Evolutionary conservation across 2,888 invertebrate genomes (phyloP).

Genomic region (Trichogramma dendrolimi): DNA sequence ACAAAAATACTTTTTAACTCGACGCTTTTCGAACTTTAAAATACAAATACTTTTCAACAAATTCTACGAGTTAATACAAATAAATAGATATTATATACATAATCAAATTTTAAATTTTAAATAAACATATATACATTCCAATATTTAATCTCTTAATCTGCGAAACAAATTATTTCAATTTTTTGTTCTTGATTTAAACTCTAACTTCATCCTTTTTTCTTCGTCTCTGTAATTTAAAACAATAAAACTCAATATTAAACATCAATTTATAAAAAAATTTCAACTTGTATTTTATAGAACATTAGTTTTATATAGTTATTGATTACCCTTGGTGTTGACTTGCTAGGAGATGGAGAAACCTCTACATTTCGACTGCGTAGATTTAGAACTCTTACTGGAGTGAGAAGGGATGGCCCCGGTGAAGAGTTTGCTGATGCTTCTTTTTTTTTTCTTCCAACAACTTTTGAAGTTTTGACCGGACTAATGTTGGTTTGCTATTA

Average conservation of each 20-base stretch:
- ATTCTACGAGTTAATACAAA: background rate
- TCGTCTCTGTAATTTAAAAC: background rate
- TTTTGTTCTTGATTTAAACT: background rate
- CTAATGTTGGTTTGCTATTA: too few relatives aligned
- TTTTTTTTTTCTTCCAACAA: too few relatives aligned
- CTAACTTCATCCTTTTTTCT: background rate
- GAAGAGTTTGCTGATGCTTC: too few relatives aligned
- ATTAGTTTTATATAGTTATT: background rate
- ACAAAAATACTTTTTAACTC: too few relatives aligned
- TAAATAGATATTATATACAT: background rate
- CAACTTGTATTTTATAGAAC: background rate
- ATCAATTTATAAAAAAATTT: background rate
- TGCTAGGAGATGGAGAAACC: slow-evolving; percentile 14
- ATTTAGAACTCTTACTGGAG: background rate
- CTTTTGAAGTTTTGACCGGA: too few relatives aligned
- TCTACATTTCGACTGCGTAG: slow-evolving; percentile 6
- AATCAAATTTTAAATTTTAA: background rate
- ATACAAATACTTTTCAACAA: background rate
- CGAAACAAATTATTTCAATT: too few relatives aligned
- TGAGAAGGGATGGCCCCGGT: too few relatives aligned
- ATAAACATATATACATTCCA: too few relatives aligned
- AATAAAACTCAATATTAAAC: background rate
- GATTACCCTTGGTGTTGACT: slow-evolving; percentile 12
- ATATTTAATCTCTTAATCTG: too few relatives aligned
- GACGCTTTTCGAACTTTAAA: background rate